A percentile compares a stretch with the other conserved stretches of the same genome.
These are phyloP conservation scores for Trypoxylus dichotomus DNA, from an alignment of 1,140 invertebrate species.

Conservation along the genomic window DNA sequence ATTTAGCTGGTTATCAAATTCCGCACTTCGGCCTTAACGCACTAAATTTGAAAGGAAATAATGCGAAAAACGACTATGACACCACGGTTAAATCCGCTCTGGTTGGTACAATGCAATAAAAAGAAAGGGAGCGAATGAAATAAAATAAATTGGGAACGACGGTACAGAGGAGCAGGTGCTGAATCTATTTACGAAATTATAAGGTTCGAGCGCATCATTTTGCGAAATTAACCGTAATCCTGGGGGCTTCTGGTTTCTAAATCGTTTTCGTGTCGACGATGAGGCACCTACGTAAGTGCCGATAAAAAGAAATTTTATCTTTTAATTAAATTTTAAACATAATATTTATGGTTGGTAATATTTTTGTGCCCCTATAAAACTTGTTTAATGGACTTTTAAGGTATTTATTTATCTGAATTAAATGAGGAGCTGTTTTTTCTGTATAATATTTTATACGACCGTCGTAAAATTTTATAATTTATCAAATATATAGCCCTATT, in stretches of 20 bases:
- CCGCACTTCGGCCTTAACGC: too few species aligned
- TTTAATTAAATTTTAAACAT: slow-evolving; percentile 5
- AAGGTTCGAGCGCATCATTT: neutral
- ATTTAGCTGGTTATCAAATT: too few species aligned
- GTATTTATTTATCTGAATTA: too few species aligned
- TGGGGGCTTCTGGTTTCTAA: neutral
- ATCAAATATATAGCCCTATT: too few species aligned
- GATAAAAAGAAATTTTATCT: neutral
- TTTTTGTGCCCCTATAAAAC: neutral
- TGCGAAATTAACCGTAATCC: neutral
- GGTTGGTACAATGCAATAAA: neutral
- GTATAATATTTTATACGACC: too few species aligned
- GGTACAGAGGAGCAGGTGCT: neutral
- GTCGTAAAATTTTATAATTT: too few species aligned
- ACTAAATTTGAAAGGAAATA: too few species aligned
- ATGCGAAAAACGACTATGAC: too few species aligned
- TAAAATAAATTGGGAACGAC: neutral
- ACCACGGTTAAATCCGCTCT: too few species aligned
- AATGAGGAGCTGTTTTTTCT: too few species aligned
- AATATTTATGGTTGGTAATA: neutral
- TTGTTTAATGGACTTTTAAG: neutral
- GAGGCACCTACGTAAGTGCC: neutral
- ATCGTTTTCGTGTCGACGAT: neutral
- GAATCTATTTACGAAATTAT: slow-evolving; percentile 3
- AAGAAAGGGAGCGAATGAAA: neutral